A percentile compares a stretch with the other conserved stretches of the same genome.
phyloP scores from a whole-genome alignment of 2,888 invertebrate genomes.

The Neuroscelio doddi region DNA sequence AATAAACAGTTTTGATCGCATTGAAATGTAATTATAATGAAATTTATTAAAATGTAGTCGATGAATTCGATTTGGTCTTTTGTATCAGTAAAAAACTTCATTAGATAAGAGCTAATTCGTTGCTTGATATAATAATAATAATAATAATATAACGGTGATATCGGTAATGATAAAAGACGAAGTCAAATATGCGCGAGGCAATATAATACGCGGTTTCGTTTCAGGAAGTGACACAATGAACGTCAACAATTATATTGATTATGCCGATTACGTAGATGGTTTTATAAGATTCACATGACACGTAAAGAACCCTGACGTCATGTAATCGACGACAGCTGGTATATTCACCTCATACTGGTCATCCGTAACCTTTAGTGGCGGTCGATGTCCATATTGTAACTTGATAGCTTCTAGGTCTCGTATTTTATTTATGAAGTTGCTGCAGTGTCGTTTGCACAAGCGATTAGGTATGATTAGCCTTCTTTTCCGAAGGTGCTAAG shows the following conservation, averaged over 20 bases:
- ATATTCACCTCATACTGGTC: conserved; percentile 54
- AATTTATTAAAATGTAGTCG: no score
- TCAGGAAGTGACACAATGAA: conserved; percentile 42
- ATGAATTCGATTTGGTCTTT: no score
- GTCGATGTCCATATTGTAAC: conserved; percentile 58
- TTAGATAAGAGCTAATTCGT: no score
- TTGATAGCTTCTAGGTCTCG: conserved; percentile 55
- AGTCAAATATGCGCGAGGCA: conserved; percentile 2
- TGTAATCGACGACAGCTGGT: conserved; percentile 55
- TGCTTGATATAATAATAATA: no score
- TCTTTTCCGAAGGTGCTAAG: conserved; percentile 28
- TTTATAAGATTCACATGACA: conserved; percentile 40
- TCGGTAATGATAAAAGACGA: no score
- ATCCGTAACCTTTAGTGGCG: conserved; percentile 59
- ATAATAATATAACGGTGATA: no score
- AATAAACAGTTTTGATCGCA: no score
- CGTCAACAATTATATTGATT: conserved; percentile 44
- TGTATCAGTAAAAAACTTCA: no score
- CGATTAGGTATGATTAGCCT: conserved; percentile 39
- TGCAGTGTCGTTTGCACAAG: conserved; percentile 38
- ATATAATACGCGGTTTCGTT: conserved; percentile 26
- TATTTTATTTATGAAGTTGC: conserved; percentile 52
- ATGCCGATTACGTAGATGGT: conserved; percentile 37
- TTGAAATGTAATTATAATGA: no score
- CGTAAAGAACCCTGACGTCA: conserved; percentile 48